Evolutionary conservation across 2,797 vertebrate genomes (phyloP).

Genomic region (Pyrocephalus nanus): DNA sequence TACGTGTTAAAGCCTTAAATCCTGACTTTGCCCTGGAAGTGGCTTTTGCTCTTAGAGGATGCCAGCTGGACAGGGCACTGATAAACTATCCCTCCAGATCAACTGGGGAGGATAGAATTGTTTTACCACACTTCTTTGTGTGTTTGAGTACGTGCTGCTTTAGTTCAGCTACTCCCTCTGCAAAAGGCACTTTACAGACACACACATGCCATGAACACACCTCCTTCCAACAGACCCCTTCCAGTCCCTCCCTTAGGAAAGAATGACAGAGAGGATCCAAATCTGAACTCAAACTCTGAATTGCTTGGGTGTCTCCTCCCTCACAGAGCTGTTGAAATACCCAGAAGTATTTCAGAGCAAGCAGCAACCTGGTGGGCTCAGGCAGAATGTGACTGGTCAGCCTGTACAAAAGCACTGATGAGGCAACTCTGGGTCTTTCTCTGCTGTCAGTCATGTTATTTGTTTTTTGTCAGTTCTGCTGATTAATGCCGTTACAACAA

Average conservation of each 20-base stretch:
- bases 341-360: not conserved
- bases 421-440: conserved; percentile 34
- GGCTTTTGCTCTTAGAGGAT: not conserved
- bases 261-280: not conserved
- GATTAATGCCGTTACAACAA: not conserved
- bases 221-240: not conserved
- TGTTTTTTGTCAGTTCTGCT: not conserved
- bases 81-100: not conserved
- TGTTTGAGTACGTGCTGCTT: rapidly evolving
- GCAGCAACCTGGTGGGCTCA: rapidly evolving
- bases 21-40: not conserved
- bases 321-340: not conserved
- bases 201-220: rapidly evolving
- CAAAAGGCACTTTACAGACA: not conserved
- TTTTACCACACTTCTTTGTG: not conserved
- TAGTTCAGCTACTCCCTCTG: not conserved
- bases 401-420: not conserved
- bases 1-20: not conserved
- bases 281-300: not conserved
- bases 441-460: not conserved
- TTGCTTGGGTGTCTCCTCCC: not conserved
- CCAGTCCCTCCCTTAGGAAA: not conserved
- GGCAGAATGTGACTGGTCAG: not conserved
- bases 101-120: not conserved
- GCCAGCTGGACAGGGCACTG: not conserved